Conservation (phyloP, 2,113 vertebrate species). For the Alethe castanea region DNA sequence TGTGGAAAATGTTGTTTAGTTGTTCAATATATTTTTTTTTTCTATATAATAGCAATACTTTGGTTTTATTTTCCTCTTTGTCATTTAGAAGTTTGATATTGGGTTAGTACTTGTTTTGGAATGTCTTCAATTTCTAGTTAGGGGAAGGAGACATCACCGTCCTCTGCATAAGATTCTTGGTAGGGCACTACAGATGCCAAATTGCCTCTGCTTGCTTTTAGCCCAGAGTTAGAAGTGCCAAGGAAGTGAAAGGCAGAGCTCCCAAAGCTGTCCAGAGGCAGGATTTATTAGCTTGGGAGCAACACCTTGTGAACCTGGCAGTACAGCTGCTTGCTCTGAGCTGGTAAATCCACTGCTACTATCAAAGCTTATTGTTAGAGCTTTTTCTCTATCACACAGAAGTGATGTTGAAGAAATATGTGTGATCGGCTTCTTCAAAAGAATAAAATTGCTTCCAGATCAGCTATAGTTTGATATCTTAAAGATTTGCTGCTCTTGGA, state of each 20-base stretch:
- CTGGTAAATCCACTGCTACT: neutral
- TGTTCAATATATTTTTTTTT: neutral
- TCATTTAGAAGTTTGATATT: neutral
- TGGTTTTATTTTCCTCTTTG: neutral
- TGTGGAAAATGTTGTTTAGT: neutral
- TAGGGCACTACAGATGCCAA: neutral
- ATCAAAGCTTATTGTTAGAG: neutral
- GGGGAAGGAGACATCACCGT: neutral
- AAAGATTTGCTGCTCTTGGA: conserved; percentile 34
- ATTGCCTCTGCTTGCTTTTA: neutral
- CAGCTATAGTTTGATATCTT: conserved; percentile 29
- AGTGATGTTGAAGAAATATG: conserved; percentile 26
- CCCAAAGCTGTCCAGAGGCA: neutral
- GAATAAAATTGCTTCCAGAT: conserved; percentile 37
- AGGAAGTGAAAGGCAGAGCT: neutral
- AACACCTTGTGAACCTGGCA: neutral
- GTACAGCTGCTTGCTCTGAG: neutral
- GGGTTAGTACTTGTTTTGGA: neutral
- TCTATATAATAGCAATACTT: neutral
- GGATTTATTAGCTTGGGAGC: neutral
- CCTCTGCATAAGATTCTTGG: neutral
- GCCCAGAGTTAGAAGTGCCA: neutral
- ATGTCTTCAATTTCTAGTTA: neutral
- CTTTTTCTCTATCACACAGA: neutral
- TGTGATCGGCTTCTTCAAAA: conserved; percentile 36